Conservation (phyloP, 2,113 vertebrate genomes). For the Rhea americana region DNA sequence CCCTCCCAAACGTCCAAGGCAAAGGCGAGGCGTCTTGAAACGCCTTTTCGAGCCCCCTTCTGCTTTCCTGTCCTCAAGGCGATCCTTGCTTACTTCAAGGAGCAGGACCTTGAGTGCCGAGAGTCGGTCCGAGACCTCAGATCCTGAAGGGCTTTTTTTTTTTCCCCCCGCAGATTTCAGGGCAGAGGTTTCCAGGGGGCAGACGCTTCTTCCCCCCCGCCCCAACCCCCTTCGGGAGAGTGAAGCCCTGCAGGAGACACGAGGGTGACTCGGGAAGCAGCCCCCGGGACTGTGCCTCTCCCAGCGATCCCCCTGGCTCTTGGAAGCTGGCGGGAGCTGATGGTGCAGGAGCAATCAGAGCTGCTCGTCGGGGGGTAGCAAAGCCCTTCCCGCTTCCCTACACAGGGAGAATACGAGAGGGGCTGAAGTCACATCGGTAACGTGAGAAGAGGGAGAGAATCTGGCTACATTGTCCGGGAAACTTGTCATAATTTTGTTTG, state of each 20-base stretch:
- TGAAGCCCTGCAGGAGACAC: background rate
- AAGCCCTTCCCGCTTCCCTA: background rate
- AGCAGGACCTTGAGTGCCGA: background rate
- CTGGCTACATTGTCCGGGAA: too few species aligned
- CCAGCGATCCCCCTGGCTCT: accelerated
- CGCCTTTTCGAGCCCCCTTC: background rate
- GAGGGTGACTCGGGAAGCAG: background rate
- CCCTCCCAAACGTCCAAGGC: background rate
- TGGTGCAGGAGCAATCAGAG: background rate
- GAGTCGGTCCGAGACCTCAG: background rate
- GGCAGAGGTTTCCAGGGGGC: background rate
- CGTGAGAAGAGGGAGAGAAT: background rate
- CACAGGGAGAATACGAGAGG: accelerated
- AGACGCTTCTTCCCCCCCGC: background rate
- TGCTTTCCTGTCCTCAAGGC: background rate
- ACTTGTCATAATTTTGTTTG: background rate
- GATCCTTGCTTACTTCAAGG: background rate
- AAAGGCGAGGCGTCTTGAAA: too few species aligned
- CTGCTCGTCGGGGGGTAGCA: background rate
- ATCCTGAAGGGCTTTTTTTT: background rate
- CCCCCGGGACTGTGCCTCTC: background rate
- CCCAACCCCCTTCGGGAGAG: background rate
- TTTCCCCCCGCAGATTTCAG: background rate
- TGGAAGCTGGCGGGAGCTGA: background rate
- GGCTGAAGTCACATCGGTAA: background rate